phyloP scores from a whole-genome alignment of 2,888 invertebrate genomes.

The Drosophila siamana region DNA sequence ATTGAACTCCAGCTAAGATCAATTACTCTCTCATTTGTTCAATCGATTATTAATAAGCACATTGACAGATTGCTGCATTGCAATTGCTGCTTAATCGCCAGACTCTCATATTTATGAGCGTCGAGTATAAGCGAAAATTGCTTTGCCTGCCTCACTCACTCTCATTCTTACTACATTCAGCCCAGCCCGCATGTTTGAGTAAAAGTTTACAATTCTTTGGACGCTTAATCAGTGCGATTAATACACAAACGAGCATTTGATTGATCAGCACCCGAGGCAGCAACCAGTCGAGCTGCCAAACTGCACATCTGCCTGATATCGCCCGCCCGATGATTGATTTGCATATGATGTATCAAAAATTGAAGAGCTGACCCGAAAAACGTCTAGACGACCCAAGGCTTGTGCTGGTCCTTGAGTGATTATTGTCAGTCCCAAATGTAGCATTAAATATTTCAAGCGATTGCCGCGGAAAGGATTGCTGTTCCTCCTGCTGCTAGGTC shows the following conservation, averaged over 20 bases:
- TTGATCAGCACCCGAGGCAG: constrained; percentile 54
- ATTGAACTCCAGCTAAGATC: constrained; percentile 4
- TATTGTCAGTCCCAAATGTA: not conserved
- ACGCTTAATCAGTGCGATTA: constrained; percentile 64
- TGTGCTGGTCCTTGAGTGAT: constrained; percentile 4
- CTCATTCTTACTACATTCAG: too few species aligned
- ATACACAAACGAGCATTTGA: constrained; percentile 66
- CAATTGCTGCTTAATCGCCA: constrained; percentile 7
- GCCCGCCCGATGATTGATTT: constrained; percentile 61
- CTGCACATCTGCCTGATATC: not conserved
- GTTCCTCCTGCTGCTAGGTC: not conserved
- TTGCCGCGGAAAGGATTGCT: not conserved
- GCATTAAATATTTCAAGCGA: not conserved
- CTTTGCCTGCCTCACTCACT: constrained; percentile 20
- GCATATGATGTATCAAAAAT: constrained; percentile 46
- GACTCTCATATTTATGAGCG: constrained; percentile 17
- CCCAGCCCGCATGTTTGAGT: not conserved
- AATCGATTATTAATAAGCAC: constrained; percentile 6
- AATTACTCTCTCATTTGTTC: constrained; percentile 35
- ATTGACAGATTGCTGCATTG: constrained; percentile 7
- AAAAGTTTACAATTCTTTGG: constrained; percentile 44
- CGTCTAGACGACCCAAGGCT: constrained; percentile 46
- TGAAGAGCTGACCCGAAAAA: constrained; percentile 13
- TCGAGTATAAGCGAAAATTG: constrained; percentile 26
- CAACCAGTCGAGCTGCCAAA: constrained; percentile 5